Evolutionary conservation across 2,113 vertebrate genomes (phyloP), one percentile per base, ranked within the genome.

Genomic region (Cyrtonyx montezumae): DNA sequence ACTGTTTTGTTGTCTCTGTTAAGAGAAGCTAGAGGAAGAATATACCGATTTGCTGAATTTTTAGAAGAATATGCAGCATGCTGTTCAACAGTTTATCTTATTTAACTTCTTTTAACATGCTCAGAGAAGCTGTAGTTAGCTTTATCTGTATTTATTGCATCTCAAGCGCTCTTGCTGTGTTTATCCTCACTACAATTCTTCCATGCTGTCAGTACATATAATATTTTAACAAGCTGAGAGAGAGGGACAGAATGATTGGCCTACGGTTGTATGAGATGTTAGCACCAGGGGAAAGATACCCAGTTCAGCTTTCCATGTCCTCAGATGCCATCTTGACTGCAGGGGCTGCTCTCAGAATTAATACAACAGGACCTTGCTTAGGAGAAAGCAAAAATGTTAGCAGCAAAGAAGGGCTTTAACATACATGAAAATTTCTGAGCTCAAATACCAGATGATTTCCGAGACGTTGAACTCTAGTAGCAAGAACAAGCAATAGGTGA

Each of bases 101-200:
- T 14, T 74, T 59, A 32, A 40, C 7, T 65, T 77, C 17, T 61
- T 65, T 43, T 25, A 32, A 19, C 43, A 20, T 2, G 3, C 3
- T 1, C 20, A n/a, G 71, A 73, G 55, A 42, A 90, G 26, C 18
- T 0, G 0, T 19, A 67, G 42, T 18, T 53, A 59, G 18, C 61
- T 90, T 77, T 19, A 36, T 36, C 36, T 43, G n/a, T 62, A 53
- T 80, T 48, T 77, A 30, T 40, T 56, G 6, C 84, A 10, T 26
- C 49, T 66, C 2, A 0, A 13, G 7, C 1, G 0, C 45, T 61
- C 34, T 77, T 13, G 2, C 23, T 53, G 0, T 28, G 2, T 77
- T 77, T 90, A 30, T 58, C 16, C 21, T 91, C 11, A 25, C 23
- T 88, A 34, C 23, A 58, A 7, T 32, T 42, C n/a, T 67, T 67